Conservation (phyloP, 2,888 invertebrate genomes). For the Tipula confusa region DNA sequence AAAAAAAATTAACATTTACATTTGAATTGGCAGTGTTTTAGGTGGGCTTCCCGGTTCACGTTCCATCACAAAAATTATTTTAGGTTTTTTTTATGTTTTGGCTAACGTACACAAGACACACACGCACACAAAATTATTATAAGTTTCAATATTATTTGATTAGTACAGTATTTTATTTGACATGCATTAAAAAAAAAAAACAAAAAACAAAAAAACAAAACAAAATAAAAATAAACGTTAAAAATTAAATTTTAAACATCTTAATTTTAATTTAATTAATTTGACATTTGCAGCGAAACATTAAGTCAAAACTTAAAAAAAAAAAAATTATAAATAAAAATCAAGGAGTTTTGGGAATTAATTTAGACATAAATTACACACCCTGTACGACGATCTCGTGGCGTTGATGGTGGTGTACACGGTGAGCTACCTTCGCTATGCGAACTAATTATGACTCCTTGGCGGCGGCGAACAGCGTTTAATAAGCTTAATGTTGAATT, state of each 20-base stretch:
- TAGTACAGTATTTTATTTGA: neutral
- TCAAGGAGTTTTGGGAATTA: neutral
- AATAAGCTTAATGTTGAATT: slow-evolving; percentile 48
- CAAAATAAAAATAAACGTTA: neutral
- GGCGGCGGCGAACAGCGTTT: slow-evolving; percentile 49
- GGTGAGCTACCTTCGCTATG: slow-evolving; percentile 50
- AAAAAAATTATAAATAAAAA: neutral
- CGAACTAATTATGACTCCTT: slow-evolving; percentile 48
- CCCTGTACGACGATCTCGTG: slow-evolving; percentile 47
- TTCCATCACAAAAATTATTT: neutral
- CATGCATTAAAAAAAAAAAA: neutral
- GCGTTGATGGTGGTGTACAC: slow-evolving; percentile 50
- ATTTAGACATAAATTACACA: slow-evolving; percentile 34
- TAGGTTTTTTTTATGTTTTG: neutral
- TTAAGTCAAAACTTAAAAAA: neutral
- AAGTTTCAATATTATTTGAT: neutral
- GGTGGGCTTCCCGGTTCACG: neutral
- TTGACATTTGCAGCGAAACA: slow-evolving; percentile 25
- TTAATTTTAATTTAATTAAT: too few relatives aligned
- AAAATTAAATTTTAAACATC: neutral
- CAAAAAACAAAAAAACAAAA: neutral
- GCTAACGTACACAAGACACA: neutral
- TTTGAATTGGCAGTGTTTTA: neutral
- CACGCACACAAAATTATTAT: neutral
- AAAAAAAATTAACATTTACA: neutral